Percentiles rank a stretch among this genome's conserved stretches.
These are phyloP conservation scores for Physocephala rufipes DNA, from an alignment of 2,888 invertebrate genomes.

Conservation along the genomic window DNA sequence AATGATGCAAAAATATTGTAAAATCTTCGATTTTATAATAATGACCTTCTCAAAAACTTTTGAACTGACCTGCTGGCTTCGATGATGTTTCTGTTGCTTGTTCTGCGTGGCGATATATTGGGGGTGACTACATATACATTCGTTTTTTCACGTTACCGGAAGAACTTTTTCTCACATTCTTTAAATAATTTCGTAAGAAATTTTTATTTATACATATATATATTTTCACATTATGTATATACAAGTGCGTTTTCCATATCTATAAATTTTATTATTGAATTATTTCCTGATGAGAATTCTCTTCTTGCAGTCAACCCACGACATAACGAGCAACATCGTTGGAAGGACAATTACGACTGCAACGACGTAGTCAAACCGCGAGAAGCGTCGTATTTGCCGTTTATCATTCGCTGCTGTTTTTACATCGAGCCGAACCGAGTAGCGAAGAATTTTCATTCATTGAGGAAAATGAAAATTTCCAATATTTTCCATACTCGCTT, in stretches of 20 bases:
- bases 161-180: neutral
- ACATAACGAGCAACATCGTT: neutral
- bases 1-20: neutral
- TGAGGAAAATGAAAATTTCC: constrained; percentile 33
- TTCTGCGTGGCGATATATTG: neutral
- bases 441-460: constrained; percentile 31
- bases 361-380: neutral
- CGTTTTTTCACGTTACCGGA: neutral
- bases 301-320: neutral
- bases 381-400: neutral
- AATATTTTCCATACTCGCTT: constrained; percentile 29
- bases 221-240: neutral
- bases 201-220: neutral
- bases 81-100: neutral
- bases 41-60: neutral
- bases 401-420: constrained; percentile 3
- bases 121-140: neutral
- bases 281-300: neutral
- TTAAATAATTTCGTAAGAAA: neutral
- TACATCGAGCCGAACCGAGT: constrained; percentile 6
- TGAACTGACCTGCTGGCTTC: neutral
- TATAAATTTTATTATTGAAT: neutral
- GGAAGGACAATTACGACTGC: neutral
- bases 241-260: neutral
- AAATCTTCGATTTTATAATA: no score